These are phyloP conservation scores for Myiotriccus ornatus DNA, from an alignment of 2,797 vertebrate species.

Conservation along the genomic window DNA sequence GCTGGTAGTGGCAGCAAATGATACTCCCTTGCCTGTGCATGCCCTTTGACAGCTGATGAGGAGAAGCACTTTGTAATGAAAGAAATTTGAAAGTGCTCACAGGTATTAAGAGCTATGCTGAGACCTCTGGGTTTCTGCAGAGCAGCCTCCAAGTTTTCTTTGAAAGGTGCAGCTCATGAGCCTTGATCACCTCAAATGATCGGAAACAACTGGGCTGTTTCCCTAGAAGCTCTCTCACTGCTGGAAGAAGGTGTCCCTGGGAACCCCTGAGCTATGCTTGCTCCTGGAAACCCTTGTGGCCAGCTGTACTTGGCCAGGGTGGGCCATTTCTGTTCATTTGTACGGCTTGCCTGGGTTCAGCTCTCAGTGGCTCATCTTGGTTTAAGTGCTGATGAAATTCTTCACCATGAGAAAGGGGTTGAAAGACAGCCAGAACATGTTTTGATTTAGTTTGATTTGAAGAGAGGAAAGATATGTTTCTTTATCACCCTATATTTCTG, in stretches of 20 bases:
- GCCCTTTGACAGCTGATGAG: background rate
- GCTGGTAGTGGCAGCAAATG: rapidly evolving
- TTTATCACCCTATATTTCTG: background rate
- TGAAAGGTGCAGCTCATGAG: background rate
- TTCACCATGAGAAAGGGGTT: background rate
- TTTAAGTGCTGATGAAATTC: background rate
- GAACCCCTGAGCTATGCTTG: rapidly evolving
- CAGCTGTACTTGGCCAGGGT: rapidly evolving
- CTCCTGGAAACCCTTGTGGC: rapidly evolving
- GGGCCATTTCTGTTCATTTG: background rate
- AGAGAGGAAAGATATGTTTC: background rate
- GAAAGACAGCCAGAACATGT: background rate
- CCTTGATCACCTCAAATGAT: rapidly evolving
- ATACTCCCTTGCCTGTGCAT: background rate
- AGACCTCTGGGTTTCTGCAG: background rate
- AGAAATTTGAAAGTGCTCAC: background rate
- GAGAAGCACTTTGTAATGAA: background rate
- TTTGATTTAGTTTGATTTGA: background rate
- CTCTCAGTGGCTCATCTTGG: background rate
- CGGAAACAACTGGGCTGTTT: background rate
- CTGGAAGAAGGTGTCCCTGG: background rate
- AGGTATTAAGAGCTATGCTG: background rate
- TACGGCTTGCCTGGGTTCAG: background rate
- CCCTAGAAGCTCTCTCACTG: background rate
- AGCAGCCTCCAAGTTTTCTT: background rate